These are phyloP conservation scores for Otus scops DNA, from an alignment of 2,797 vertebrate genomes.

Conservation along the genomic window DNA sequence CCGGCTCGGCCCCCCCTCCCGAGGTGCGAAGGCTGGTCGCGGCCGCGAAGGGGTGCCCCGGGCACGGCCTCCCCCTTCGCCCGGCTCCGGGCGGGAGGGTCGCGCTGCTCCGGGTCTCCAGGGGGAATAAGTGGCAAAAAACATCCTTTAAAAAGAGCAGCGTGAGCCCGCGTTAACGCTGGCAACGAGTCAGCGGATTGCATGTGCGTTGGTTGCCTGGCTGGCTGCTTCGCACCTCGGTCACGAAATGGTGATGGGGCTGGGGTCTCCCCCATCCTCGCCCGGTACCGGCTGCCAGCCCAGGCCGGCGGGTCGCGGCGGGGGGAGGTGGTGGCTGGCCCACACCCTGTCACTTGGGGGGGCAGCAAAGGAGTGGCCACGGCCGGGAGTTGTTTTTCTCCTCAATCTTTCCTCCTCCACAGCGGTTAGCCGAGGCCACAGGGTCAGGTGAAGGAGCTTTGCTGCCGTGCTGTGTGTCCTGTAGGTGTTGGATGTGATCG, in stretches of 20 bases:
- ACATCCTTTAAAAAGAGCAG: fast-evolving
- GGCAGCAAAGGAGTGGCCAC: fast-evolving
- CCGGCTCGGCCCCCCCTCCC: neutral
- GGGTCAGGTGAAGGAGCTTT: neutral
- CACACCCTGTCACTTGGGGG: fast-evolving
- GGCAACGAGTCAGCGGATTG: fast-evolving
- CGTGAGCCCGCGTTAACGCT: fast-evolving
- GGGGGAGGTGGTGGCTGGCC: fast-evolving
- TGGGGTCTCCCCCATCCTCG: fast-evolving
- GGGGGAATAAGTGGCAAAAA: too few species aligned
- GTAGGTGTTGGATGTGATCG: fast-evolving
- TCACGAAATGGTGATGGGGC: fast-evolving
- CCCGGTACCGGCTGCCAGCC: fast-evolving
- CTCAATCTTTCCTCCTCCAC: fast-evolving
- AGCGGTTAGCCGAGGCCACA: fast-evolving
- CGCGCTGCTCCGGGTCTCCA: too few species aligned
- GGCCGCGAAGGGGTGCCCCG: too few species aligned
- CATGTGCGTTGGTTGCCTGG: fast-evolving
- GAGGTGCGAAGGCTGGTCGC: too few species aligned
- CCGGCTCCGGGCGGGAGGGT: too few species aligned
- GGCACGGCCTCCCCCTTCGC: too few species aligned
- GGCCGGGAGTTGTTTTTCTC: fast-evolving
- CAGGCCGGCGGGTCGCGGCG: fast-evolving
- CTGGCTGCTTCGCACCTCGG: neutral
- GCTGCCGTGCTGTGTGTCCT: neutral